Evolutionary conservation across 2,113 vertebrate genomes (phyloP).

Genomic region (Aspiorhynchus laticeps): DNA sequence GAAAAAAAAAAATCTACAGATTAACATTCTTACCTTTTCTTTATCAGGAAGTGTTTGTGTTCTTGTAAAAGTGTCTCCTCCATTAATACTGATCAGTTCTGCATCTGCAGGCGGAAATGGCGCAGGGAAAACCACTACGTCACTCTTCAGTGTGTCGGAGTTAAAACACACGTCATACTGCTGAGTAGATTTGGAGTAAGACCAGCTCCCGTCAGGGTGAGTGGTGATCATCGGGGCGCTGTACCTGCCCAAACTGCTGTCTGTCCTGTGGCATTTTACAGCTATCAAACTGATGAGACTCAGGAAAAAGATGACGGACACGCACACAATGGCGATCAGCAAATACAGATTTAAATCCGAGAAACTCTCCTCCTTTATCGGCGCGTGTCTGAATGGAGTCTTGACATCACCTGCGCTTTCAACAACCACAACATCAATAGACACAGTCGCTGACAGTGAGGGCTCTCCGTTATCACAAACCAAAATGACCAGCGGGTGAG

Average conservation of each 20-base stretch:
- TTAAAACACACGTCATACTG: conserved; percentile 18
- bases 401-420: not conserved
- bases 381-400: not conserved
- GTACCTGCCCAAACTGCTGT: not conserved
- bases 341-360: conserved; percentile 2
- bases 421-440: conserved; percentile 4
- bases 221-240: conserved; percentile 6
- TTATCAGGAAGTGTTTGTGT: not conserved
- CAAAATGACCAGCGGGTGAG: not conserved
- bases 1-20: too few species aligned
- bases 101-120: not conserved
- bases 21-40: not conserved
- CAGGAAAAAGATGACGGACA: conserved; percentile 8
- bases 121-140: conserved; percentile 1
- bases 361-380: conserved; percentile 1
- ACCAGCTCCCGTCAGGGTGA: conserved; percentile 6
- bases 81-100: conserved; percentile 17
- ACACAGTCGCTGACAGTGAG: conserved; percentile 7
- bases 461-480: conserved; percentile 2
- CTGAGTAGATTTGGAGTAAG: conserved; percentile 10
- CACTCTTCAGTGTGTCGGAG: not conserved
- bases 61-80: not conserved
- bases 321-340: not conserved
- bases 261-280: not conserved
- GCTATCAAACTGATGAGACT: conserved; percentile 3